Conservation (phyloP, 2,113 vertebrate genomes). For the Gasterosteus aculeatus region DNA sequence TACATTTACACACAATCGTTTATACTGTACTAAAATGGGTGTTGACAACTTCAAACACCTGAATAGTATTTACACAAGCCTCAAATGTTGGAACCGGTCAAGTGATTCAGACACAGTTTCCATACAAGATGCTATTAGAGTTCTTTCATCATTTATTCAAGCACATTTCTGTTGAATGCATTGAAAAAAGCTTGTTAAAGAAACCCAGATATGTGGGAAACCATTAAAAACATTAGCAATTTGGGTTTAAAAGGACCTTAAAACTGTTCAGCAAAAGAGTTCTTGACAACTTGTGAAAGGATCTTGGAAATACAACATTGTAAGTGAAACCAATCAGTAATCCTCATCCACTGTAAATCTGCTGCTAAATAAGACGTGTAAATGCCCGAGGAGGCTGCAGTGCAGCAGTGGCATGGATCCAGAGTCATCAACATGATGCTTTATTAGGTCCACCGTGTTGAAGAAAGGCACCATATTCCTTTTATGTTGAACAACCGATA, state of each 20-base stretch:
- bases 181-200: background rate
- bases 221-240: background rate
- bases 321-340: background rate
- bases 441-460: constrained; percentile 17
- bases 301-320: background rate
- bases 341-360: background rate
- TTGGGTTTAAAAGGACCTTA: background rate
- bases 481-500: constrained; percentile 9
- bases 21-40: constrained; percentile 34
- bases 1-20: constrained; percentile 50
- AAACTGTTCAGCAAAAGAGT: background rate
- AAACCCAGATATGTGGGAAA: background rate
- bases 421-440: constrained; percentile 45
- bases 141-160: background rate
- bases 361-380: constrained; percentile 46
- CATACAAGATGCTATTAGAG: constrained; percentile 1
- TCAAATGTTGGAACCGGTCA: background rate
- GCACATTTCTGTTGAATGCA: constrained; percentile 3
- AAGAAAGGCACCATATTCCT: constrained; percentile 18
- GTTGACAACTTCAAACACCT: constrained; percentile 23
- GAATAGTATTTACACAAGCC: constrained; percentile 19
- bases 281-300: background rate
- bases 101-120: constrained; percentile 7
- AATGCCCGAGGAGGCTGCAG: constrained; percentile 20
- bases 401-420: constrained; percentile 30